Evolutionary conservation across 2,888 invertebrate species (phyloP), one percentile per base, ranked within the genome.

Genomic region (Aphidoletes aphidimyza): DNA sequence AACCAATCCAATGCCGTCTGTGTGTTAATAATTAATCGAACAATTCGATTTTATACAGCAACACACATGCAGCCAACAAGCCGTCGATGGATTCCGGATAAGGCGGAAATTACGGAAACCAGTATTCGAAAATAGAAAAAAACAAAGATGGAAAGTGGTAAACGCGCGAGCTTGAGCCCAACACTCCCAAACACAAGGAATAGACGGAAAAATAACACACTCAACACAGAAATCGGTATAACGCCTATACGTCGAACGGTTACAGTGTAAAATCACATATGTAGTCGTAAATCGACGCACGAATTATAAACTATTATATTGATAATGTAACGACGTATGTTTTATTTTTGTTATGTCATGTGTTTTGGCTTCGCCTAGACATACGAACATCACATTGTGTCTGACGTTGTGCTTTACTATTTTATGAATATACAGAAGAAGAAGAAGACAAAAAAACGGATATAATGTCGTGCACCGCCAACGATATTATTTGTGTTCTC

Each of bases 1-100:
- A 14, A 69, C 69, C 69, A 69, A 69, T 69, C 69, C 69, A 69
- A 69, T 69, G 69, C 69, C 34, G 69, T 69, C 69, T 69, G 14
- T 69, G 0, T 14, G 69, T 69, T 69, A 69, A 69, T 69, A 69
- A 69, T 69, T 69, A 69, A 69, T 30, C 69, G 30, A 30, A 69
- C n/a, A 69, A 69, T 69, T 69, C 69, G 30, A 69, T 69, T 69
- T 69, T 26, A 69, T 22, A 69, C 69, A 69, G 11, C 17, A 17
- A 47, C 19, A 47, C 47, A 47, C 19, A 17, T 19, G 17, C 47
- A 19, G 8, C 39, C 47, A 47, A 47, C 17, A 11, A 6, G 47
- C 11, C 19, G 30, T 30, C 2, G 8, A 30, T 30, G 19, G 8
- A 54, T 22, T 47, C 9, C 47, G 17, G 47, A 14, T 17, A 47